Base-by-base conservation (phyloP, 2,888 invertebrate species). In the Hirtodrosophila cameraria region DNA sequence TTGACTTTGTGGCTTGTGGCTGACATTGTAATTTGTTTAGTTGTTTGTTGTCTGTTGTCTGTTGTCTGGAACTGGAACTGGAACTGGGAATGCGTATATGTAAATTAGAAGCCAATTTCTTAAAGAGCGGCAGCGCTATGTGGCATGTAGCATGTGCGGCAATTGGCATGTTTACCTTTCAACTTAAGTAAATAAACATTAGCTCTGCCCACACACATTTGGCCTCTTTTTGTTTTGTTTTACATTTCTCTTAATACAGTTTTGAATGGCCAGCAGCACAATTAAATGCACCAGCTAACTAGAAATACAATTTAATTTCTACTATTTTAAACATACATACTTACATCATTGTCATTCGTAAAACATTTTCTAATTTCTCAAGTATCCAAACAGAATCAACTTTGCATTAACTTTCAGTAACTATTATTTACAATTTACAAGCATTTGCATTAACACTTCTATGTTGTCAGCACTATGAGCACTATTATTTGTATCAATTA, bases 21-120 rank as follows among this genome's bases (percentile, higher is more conserved):
- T 35, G 60, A 43, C 70, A 52, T 62, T 80, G 74, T 68, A 76
- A 81, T 77, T 76, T 80, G 81, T 58, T 58, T 39, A 35, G 39
- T 50, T 52, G 35, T 46, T 33, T 30, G 31, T 31, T 15, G 41
- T 36, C 36, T 36, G 39, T n/a, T n/a, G n/a, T n/a, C n/a, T n/a
- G n/a, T n/a, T n/a, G n/a, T n/a, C n/a, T 31, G 9, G 9, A 23
- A 31, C 23, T 12, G 15, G 18, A 25, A 20, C 9, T 9, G 11
- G 41, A 36, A 57, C 38, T 42, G 13, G 15, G 23, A 23, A 53
- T 58, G 25, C 33, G 28, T 18, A 49, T 53, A 67, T 77, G 64
- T 60, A 76, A 84, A 84, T 86, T 72, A 46, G 48, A 60, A 72
- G 57, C 41, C 55, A 67, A 57, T 54, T 53, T 64, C 36, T 15